Percentiles rank a stretch among this genome's conserved stretches.
Conservation (phyloP, 1,140 invertebrate species). For the Nymphalis io region DNA sequence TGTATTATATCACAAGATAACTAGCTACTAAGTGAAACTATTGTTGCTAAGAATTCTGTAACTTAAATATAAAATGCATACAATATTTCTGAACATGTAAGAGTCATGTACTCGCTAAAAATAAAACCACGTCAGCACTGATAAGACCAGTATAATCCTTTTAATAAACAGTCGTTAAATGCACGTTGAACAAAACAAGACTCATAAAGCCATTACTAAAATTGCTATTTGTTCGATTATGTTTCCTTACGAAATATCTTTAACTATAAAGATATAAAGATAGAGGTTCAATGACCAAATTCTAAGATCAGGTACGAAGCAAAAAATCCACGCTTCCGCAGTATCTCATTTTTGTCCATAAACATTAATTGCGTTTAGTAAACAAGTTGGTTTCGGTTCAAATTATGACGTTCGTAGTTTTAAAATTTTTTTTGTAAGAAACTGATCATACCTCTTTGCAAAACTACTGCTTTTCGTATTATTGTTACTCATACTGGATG, state of each 20-base stretch:
- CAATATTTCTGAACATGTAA: not conserved
- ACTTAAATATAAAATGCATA: not conserved
- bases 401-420: constrained; percentile 13
- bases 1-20: too few species aligned
- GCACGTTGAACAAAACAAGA: constrained; percentile 23
- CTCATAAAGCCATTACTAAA: constrained; percentile 13
- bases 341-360: constrained; percentile 64
- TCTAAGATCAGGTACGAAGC: constrained; percentile 57
- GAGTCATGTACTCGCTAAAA: constrained; percentile 35
- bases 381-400: constrained; percentile 32
- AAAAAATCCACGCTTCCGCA: constrained; percentile 57
- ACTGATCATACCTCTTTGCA: too few species aligned
- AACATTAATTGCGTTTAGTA: constrained; percentile 59
- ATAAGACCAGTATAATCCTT: constrained; percentile 48
- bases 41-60: not conserved
- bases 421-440: not conserved
- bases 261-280: not conserved
- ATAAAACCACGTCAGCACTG: constrained; percentile 50
- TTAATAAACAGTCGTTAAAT: constrained; percentile 44
- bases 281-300: constrained; percentile 58
- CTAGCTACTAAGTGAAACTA: too few species aligned
- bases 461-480: too few species aligned
- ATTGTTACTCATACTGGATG: not conserved
- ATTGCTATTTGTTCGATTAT: not conserved
- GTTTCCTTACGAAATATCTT: not conserved